Conservation (phyloP, 2,797 vertebrate species). For the Clarias platycephalus region DNA sequence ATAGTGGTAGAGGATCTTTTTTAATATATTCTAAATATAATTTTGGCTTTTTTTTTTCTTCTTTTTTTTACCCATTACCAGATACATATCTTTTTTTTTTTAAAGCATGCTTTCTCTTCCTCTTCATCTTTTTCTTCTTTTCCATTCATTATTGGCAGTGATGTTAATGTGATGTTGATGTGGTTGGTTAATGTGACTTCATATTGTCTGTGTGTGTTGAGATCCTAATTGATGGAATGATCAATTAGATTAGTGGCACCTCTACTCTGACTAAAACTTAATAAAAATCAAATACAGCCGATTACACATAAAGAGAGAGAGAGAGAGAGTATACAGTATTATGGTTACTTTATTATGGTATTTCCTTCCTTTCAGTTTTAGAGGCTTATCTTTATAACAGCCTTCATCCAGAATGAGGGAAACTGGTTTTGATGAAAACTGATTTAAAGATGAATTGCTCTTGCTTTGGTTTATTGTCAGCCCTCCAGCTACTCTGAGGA, state of each 20-base stretch:
- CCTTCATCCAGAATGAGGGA: not conserved
- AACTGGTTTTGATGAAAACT: not conserved
- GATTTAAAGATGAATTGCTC: not conserved
- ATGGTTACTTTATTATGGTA: not conserved
- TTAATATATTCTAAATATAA: not conserved
- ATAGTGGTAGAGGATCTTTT: not conserved
- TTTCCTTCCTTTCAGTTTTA: not conserved
- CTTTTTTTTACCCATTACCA: not conserved
- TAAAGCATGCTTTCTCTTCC: not conserved
- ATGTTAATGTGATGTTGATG: constrained; percentile 18
- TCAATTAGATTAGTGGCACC: constrained; percentile 33
- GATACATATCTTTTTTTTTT: not conserved
- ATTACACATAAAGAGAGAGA: not conserved
- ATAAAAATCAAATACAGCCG: constrained; percentile 19
- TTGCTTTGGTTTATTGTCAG: not conserved
- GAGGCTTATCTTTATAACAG: not conserved
- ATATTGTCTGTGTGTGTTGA: constrained; percentile 15
- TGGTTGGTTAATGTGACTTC: constrained; percentile 3
- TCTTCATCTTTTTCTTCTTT: not conserved
- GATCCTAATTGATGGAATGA: constrained; percentile 1
- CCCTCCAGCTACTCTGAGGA: not conserved
- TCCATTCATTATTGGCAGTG: constrained; percentile 19
- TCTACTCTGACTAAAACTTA: constrained; percentile 18
- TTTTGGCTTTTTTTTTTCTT: not conserved
- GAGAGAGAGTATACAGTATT: not conserved